Conservation (phyloP, 2,113 vertebrate species). For the Cebus imitator region DNA sequence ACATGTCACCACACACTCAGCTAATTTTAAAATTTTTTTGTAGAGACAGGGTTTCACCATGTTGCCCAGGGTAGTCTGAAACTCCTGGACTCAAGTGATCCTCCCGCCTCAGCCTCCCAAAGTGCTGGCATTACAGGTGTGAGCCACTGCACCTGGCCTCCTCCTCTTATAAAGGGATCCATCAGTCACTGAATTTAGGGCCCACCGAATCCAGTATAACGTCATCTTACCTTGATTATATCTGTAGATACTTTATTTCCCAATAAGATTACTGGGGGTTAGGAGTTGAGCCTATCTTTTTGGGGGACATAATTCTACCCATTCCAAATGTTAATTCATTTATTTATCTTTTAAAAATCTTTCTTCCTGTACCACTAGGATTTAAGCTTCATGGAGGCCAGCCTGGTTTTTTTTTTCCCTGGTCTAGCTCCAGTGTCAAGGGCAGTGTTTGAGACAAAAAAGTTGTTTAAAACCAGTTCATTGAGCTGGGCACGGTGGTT, state of each 20-base stretch:
- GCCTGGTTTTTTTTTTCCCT: neutral
- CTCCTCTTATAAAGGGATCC: neutral
- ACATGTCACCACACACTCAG: neutral
- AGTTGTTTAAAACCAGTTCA: neutral
- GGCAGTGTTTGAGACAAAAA: neutral
- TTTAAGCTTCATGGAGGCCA: neutral
- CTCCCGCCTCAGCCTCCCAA: neutral
- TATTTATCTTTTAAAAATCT: neutral
- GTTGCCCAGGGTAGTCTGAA: neutral
- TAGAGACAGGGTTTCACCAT: neutral
- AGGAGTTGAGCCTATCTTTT: neutral
- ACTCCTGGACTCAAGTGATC: neutral
- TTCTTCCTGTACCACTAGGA: neutral
- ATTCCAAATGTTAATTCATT: neutral
- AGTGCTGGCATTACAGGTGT: neutral
- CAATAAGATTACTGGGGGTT: neutral
- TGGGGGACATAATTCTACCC: neutral
- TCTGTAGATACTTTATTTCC: neutral
- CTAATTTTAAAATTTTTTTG: neutral
- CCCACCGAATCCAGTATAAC: no score
- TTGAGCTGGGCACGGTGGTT: neutral
- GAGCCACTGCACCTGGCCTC: neutral
- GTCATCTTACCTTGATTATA: neutral
- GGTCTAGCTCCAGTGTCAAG: rapidly evolving
- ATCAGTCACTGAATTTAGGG: neutral